phyloP scores from a whole-genome alignment of 2,113 vertebrate genomes.

The Mohoua ochrocephala region DNA sequence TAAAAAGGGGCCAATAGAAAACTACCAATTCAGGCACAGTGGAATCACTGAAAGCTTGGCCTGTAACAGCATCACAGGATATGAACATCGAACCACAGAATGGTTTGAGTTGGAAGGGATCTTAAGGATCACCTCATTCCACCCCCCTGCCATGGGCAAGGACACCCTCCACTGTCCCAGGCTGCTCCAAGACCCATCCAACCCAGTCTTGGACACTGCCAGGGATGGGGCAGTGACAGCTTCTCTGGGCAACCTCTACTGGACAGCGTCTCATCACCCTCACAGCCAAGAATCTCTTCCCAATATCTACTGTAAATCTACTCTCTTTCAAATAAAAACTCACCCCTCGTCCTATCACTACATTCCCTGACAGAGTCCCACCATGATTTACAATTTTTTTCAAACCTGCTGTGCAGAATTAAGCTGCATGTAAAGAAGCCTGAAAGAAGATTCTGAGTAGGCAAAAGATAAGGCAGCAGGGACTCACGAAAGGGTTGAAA shows the following conservation, averaged over 20 bases:
- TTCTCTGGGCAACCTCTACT: background rate
- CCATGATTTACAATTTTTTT: background rate
- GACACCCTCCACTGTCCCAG: background rate
- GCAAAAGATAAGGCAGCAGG: background rate
- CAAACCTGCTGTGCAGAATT: background rate
- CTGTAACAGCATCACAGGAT: background rate
- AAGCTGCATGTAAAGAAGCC: background rate
- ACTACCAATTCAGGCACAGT: background rate
- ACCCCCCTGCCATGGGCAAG: background rate
- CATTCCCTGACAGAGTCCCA: accelerated
- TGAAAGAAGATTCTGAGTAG: background rate
- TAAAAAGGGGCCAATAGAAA: background rate
- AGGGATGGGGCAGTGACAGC: background rate
- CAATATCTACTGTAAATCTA: background rate
- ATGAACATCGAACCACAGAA: accelerated
- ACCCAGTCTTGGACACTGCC: background rate
- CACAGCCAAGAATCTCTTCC: background rate
- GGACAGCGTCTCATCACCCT: background rate
- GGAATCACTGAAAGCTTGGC: background rate
- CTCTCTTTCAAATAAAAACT: background rate
- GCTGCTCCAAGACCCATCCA: background rate
- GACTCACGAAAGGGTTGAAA: background rate
- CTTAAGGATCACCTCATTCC: background rate
- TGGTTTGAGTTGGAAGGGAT: background rate
- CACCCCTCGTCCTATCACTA: accelerated